Percentiles rank a stretch among this genome's conserved stretches.
Conservation (phyloP, 2,113 vertebrate genomes). For the Natator depressus region DNA sequence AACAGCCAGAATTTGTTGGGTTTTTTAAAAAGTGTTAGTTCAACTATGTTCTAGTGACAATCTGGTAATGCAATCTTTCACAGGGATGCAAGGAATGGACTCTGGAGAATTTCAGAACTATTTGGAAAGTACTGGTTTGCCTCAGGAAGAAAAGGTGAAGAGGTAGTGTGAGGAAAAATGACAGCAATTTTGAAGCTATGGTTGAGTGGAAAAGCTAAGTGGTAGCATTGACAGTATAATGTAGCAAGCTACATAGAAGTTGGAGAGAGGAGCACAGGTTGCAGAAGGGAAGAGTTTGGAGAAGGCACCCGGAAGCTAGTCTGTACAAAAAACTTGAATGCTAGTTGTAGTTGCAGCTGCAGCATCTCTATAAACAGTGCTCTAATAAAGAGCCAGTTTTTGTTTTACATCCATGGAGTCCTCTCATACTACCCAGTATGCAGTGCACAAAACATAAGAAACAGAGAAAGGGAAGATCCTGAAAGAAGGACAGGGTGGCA, state of each 20-base stretch:
- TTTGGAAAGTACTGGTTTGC: neutral
- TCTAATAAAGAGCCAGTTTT: neutral
- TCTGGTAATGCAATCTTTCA: neutral
- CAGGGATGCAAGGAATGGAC: neutral
- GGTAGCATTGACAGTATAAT: neutral
- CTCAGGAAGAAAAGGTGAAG: neutral
- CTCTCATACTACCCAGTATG: neutral
- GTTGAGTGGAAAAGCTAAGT: neutral
- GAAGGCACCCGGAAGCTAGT: neutral
- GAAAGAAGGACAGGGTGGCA: neutral
- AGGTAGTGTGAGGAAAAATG: neutral
- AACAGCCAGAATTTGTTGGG: neutral
- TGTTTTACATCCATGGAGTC: neutral
- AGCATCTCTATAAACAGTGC: neutral
- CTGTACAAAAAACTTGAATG: neutral
- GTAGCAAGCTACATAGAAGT: neutral
- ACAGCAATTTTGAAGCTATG: neutral
- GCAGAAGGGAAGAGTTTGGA: neutral
- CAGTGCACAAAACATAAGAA: neutral
- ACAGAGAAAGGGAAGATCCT: neutral
- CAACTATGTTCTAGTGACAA: too few species aligned
- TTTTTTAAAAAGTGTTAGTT: neutral
- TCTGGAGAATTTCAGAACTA: neutral
- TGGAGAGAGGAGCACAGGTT: neutral
- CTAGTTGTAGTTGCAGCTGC: neutral